phyloP scores from a whole-genome alignment of 2,113 vertebrate genomes.

The Pachycephala philippinensis region DNA sequence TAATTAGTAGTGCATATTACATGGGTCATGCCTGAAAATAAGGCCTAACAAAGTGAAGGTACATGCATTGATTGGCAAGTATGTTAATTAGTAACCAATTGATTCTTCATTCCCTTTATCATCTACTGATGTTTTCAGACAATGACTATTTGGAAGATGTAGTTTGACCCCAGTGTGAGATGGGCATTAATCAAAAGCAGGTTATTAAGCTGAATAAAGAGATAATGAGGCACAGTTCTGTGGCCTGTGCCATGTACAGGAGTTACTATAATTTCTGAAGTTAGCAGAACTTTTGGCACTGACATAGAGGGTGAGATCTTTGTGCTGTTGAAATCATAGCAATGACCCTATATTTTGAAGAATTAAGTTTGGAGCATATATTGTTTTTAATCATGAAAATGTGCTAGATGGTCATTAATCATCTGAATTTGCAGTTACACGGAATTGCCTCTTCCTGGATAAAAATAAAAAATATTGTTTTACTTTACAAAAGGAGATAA shows the following conservation, averaged over 20 bases:
- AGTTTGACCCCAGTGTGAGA: not conserved
- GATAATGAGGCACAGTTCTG: not conserved
- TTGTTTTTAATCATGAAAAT: not conserved
- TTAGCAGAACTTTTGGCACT: not conserved
- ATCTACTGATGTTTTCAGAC: not conserved
- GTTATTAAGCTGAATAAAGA: not conserved
- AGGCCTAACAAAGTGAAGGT: not conserved
- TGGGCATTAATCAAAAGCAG: not conserved
- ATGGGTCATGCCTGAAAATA: not conserved
- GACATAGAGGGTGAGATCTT: not conserved
- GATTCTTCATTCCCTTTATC: not conserved
- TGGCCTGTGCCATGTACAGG: not conserved
- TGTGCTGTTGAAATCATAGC: not conserved
- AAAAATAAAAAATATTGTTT: not conserved
- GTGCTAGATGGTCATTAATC: not conserved
- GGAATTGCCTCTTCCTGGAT: not conserved
- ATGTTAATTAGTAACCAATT: not conserved
- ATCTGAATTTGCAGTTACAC: not conserved
- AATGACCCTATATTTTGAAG: rapidly evolving
- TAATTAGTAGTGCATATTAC: not conserved
- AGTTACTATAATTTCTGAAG: not conserved
- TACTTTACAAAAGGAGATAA: not conserved
- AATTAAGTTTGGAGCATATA: not conserved
- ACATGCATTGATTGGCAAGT: not conserved
- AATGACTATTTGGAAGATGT: not conserved